Percentiles rank a stretch among this genome's conserved stretches.
phyloP scores from a whole-genome alignment of 2,888 invertebrate genomes.

The Mechanitis messenoides region DNA sequence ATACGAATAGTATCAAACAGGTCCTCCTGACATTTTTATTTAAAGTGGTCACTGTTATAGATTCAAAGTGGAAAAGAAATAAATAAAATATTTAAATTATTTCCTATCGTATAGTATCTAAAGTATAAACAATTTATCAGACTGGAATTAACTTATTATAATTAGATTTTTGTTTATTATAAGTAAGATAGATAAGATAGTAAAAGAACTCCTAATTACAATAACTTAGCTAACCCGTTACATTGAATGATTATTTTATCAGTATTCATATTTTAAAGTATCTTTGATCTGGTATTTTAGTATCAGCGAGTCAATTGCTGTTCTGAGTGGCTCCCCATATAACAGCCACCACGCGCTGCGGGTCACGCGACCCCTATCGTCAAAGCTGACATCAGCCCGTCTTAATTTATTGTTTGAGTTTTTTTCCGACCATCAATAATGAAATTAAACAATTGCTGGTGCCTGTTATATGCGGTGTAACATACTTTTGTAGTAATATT shows the following conservation, averaged over 20 bases:
- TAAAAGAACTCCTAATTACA: too few species aligned
- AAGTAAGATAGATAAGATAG: too few species aligned
- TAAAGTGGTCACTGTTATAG: too few species aligned
- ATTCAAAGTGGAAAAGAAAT: too few species aligned
- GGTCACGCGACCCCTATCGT: slow-evolving; percentile 61
- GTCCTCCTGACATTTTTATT: too few species aligned
- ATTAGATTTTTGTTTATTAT: too few species aligned
- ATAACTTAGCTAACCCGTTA: not conserved
- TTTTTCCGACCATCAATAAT: slow-evolving; percentile 26
- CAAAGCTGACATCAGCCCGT: slow-evolving; percentile 34
- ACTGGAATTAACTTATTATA: too few species aligned
- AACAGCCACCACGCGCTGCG: slow-evolving; percentile 39
- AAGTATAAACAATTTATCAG: too few species aligned
- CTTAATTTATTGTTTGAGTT: slow-evolving; percentile 36
- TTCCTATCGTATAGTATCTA: too few species aligned
- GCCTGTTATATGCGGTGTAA: slow-evolving; percentile 8
- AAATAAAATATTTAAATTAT: too few species aligned
- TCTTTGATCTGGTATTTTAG: slow-evolving; percentile 12
- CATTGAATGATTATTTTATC: not conserved
- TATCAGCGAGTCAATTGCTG: slow-evolving; percentile 23
- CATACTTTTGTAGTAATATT: slow-evolving; percentile 1
- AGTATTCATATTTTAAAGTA: slow-evolving; percentile 11
- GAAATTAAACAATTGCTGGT: slow-evolving; percentile 21
- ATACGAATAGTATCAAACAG: too few species aligned
- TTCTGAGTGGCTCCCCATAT: slow-evolving; percentile 25